A percentile compares a stretch with the other conserved stretches of the same genome.
Conservation (phyloP, 2,797 vertebrate species). For the Anguilla pacifica region DNA sequence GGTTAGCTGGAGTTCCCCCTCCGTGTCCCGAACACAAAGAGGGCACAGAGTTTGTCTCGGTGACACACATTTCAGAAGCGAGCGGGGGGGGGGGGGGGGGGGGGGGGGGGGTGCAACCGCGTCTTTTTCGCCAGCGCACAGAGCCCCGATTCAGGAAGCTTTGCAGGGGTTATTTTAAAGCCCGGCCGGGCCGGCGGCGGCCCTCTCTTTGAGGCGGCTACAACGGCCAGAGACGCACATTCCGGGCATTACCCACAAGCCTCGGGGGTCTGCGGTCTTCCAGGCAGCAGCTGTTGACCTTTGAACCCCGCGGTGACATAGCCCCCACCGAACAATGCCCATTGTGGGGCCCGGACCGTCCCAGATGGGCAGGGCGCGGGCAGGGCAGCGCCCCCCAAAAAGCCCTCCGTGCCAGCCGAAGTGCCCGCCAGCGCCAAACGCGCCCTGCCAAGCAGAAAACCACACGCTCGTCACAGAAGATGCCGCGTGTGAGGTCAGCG, state of each 20-base stretch:
- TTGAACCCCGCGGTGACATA: constrained; percentile 53
- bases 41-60: constrained; percentile 62
- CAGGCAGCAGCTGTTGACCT: constrained; percentile 70
- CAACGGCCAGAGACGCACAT: constrained; percentile 59
- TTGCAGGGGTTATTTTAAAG: constrained; percentile 61
- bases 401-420: neutral
- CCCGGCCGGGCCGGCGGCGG: constrained; percentile 54
- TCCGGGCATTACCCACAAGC: constrained; percentile 66
- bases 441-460: neutral
- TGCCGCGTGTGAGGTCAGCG: neutral
- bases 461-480: neutral
- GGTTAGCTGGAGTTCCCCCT: constrained; percentile 51
- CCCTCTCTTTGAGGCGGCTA: constrained; percentile 49
- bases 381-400: neutral
- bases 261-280: constrained; percentile 50
- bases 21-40: constrained; percentile 47
- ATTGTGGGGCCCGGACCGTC: constrained; percentile 33
- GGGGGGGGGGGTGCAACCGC: constrained; percentile 55
- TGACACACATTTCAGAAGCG: constrained; percentile 63
- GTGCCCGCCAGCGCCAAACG: neutral
- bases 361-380: neutral
- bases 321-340: constrained; percentile 52
- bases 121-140: constrained; percentile 53
- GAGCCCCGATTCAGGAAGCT: constrained; percentile 53
- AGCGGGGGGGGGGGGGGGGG: constrained; percentile 45